A percentile compares a stretch with the other conserved stretches of the same genome.
These are phyloP conservation scores for Amphimedon queenslandica DNA, from an alignment of 37 sponge, comb jelly and placozoan genomes.

Conservation along the genomic window DNA sequence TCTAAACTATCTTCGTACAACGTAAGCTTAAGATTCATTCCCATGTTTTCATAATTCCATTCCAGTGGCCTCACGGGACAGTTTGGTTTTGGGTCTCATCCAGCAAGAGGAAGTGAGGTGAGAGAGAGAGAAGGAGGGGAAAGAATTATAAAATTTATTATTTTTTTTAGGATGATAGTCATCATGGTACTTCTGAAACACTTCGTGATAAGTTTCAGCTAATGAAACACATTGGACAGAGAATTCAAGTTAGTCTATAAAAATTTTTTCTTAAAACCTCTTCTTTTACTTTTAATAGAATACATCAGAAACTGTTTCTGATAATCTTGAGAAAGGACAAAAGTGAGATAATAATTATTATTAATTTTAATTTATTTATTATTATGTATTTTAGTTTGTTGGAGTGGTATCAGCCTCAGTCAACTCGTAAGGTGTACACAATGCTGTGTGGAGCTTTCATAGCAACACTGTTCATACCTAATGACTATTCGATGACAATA, in stretches of 20 bases:
- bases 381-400: conserved; percentile 34
- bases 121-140: too few species aligned
- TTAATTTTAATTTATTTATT: not conserved
- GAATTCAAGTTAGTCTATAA: conserved; percentile 37
- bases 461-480: conserved; percentile 50
- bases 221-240: conserved; percentile 60
- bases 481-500: conserved; percentile 28
- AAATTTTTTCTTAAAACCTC: not conserved
- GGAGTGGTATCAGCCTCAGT: conserved; percentile 63
- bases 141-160: too few species aligned
- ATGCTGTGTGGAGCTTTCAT: conserved; percentile 41
- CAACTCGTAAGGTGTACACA: conserved; percentile 57
- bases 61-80: conserved; percentile 63
- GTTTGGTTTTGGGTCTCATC: conserved; percentile 58
- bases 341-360: conserved; percentile 41
- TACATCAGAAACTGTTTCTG: conserved; percentile 17
- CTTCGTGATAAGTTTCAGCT: conserved; percentile 55
- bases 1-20: conserved; percentile 44
- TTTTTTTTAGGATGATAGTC: too few species aligned
- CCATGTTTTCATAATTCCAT: not conserved
- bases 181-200: too few species aligned
- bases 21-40: conserved; percentile 20
- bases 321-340: conserved; percentile 58
- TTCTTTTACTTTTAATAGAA: conserved; percentile 26
- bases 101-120: not conserved